Conservation (phyloP, 1,140 invertebrate genomes). For the Asbolus verrucosus region DNA sequence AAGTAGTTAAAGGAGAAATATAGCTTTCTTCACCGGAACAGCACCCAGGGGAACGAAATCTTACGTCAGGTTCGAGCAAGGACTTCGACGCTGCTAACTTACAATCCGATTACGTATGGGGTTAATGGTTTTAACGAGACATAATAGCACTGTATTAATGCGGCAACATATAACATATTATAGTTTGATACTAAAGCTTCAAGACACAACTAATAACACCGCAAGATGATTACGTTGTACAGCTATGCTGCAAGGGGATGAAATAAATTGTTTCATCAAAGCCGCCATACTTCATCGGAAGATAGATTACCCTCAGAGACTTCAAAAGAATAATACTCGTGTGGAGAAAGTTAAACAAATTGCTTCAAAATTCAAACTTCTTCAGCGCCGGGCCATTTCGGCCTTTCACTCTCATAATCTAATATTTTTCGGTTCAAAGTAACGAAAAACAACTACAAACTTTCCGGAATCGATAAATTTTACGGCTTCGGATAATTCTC, state of each 20-base stretch:
- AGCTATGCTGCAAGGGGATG: conserved; percentile 9
- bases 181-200: conserved; percentile 41
- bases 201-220: conserved; percentile 40
- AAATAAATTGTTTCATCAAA: conserved; percentile 39
- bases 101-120: conserved; percentile 46
- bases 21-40: conserved; percentile 34
- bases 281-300: conserved; percentile 10
- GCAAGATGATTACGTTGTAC: conserved; percentile 36
- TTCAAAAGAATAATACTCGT: conserved; percentile 5
- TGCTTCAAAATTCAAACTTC: conserved; percentile 16
- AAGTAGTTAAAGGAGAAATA: conserved; percentile 47
- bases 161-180: conserved; percentile 43
- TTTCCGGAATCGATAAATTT: conserved; percentile 23
- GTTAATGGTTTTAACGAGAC: conserved; percentile 44
- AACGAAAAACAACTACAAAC: background rate
- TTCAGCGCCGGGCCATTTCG: background rate
- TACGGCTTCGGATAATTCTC: conserved; percentile 18
- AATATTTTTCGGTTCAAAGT: background rate
- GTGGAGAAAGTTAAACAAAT: background rate
- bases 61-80: conserved; percentile 23
- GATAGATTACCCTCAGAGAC: background rate
- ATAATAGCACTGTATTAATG: conserved; percentile 39
- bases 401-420: too few relatives aligned
- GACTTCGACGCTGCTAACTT: conserved; percentile 30
- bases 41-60: conserved; percentile 44